Evolutionary conservation across 2,113 vertebrate species (phyloP).

Genomic region (Cepphus grylle): DNA sequence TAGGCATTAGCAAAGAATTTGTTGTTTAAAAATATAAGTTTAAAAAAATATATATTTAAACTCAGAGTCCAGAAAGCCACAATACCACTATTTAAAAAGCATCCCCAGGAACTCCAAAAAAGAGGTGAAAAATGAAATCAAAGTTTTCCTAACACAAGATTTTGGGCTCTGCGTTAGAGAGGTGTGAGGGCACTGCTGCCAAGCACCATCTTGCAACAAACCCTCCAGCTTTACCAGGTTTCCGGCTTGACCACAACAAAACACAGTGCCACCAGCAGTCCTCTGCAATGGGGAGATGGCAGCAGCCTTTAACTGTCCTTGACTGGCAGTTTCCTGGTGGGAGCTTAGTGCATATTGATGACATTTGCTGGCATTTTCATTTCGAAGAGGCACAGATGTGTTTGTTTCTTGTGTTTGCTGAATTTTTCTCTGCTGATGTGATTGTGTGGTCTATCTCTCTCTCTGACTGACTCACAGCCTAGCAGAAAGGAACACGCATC

Average conservation of each 20-base stretch:
- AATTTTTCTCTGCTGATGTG: background rate
- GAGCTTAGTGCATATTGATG: background rate
- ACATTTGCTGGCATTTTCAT: background rate
- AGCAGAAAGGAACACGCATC: background rate
- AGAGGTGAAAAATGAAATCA: background rate
- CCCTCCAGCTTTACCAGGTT: background rate
- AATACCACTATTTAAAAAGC: background rate
- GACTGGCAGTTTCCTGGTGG: background rate
- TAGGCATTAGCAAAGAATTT: background rate
- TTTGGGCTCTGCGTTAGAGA: background rate
- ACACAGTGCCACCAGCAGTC: background rate
- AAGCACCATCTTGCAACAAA: fast-evolving
- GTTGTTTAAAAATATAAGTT: background rate
- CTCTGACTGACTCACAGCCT: background rate
- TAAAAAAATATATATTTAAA: background rate
- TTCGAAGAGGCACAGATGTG: background rate
- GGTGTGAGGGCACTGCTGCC: fast-evolving
- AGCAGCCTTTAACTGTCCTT: background rate
- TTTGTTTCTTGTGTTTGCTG: background rate
- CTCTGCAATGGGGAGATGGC: fast-evolving
- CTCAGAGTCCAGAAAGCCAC: background rate
- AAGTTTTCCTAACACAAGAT: background rate
- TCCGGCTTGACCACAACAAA: background rate
- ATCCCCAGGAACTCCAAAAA: background rate
- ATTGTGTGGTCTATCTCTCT: background rate